These are phyloP conservation scores for Aurelia aurita DNA, from an alignment of 30 jellyfish, hydroid and myxozoan genomes.

Conservation along the genomic window DNA sequence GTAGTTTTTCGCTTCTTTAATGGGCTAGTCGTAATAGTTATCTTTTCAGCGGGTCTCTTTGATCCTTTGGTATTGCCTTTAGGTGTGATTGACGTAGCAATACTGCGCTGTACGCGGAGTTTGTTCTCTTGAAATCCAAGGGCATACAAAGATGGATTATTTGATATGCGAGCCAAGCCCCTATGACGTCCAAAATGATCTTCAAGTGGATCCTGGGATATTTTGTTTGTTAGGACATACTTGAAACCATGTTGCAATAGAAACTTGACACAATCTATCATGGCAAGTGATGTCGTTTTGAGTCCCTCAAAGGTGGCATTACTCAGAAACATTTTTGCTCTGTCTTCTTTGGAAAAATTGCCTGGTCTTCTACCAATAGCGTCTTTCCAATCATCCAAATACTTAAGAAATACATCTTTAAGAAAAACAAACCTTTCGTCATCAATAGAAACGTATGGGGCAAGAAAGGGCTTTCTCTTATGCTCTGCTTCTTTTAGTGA, in stretches of 20 bases:
- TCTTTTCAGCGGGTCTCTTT: constrained; percentile 60
- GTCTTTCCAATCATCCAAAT: constrained; percentile 29
- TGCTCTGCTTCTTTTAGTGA: constrained; percentile 21
- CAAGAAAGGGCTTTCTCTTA: constrained; percentile 21
- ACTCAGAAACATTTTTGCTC: constrained; percentile 43
- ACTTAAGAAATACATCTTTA: constrained; percentile 8
- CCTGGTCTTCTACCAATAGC: constrained; percentile 46
- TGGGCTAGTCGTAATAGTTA: constrained; percentile 47
- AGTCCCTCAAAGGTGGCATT: constrained; percentile 49
- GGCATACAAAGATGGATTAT: constrained; percentile 36
- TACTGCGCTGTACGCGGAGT: constrained; percentile 31
- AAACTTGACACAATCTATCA: constrained; percentile 28
- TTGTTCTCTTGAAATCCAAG: constrained; percentile 45
- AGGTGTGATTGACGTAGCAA: constrained; percentile 28
- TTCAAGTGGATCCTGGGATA: constrained; percentile 49
- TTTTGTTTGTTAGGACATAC: constrained; percentile 49
- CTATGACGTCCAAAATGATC: constrained; percentile 35
- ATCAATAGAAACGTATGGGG: constrained; percentile 29
- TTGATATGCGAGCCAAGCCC: constrained; percentile 15
- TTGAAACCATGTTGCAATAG: constrained; percentile 38
- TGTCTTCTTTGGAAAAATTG: constrained; percentile 20
- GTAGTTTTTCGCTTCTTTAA: constrained; percentile 35
- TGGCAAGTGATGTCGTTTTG: constrained; percentile 29
- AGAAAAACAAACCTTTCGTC: constrained; percentile 49
- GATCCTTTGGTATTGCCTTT: constrained; percentile 39